These are phyloP conservation scores for Egretta garzetta DNA, from an alignment of 2,113 vertebrate species.

Conservation along the genomic window DNA sequence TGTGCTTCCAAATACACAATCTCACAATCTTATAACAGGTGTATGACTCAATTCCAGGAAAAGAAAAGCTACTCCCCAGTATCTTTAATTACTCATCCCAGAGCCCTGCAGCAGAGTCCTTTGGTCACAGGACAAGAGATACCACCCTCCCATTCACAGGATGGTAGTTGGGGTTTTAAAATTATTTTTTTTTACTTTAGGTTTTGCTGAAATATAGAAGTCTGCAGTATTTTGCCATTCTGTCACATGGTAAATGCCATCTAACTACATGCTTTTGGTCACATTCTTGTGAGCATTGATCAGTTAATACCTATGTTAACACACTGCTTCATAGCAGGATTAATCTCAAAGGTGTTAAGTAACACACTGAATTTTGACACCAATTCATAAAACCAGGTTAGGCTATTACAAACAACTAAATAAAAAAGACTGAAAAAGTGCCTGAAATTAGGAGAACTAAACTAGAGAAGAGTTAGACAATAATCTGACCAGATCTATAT, in stretches of 20 bases:
- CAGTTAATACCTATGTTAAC: not conserved
- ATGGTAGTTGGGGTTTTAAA: not conserved
- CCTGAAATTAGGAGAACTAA: not conserved
- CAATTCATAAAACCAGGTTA: not conserved
- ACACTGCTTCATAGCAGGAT: not conserved
- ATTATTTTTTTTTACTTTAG: not conserved
- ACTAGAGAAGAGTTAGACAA: not conserved
- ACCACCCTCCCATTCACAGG: not conserved
- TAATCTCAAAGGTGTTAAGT: not conserved
- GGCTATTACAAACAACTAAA: not conserved
- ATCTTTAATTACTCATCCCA: not conserved
- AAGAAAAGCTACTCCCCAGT: not conserved
- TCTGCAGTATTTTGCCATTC: not conserved
- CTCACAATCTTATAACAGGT: not conserved
- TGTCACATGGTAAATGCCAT: not conserved
- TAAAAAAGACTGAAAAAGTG: not conserved
- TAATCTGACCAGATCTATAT: not conserved
- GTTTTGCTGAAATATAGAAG: not conserved
- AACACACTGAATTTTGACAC: not conserved
- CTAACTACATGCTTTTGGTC: not conserved
- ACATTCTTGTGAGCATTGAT: not conserved
- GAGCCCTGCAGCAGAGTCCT: not conserved
- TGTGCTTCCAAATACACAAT: not conserved
- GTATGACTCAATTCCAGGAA: not conserved
- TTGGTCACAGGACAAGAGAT: not conserved